phyloP scores from a whole-genome alignment of 2,797 vertebrate species.

The Vipera ursinii region DNA sequence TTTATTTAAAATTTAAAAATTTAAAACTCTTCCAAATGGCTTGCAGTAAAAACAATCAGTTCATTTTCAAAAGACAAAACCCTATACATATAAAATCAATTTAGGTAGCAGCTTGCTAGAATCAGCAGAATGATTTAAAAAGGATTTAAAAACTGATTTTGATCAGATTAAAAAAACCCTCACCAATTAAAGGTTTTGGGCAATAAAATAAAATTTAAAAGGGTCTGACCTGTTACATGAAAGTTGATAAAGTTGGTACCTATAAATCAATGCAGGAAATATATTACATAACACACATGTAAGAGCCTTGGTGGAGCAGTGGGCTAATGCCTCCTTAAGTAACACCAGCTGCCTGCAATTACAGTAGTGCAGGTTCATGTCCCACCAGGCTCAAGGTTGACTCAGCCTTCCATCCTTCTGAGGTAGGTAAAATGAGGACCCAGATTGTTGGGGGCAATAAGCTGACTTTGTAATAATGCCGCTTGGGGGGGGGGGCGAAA shows the following conservation, averaged over 20 bases:
- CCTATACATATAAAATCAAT: background rate
- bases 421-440: too few relatives aligned
- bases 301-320: too few relatives aligned
- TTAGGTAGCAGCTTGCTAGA: background rate
- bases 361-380: too few relatives aligned
- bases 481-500: too few relatives aligned
- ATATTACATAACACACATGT: too few relatives aligned
- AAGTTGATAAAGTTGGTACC: background rate
- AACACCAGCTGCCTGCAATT: too few relatives aligned
- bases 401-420: too few relatives aligned
- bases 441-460: too few relatives aligned
- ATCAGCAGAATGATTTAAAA: background rate
- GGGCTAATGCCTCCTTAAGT: too few relatives aligned
- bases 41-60: background rate
- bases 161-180: background rate
- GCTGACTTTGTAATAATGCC: too few relatives aligned
- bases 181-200: background rate
- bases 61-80: background rate
- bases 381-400: too few relatives aligned
- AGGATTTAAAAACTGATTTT: background rate
- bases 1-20: background rate
- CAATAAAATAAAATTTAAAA: background rate
- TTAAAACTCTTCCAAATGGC: background rate
- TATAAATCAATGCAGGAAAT: background rate
- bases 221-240: background rate